These are phyloP conservation scores for Dynastes hyllus DNA, from an alignment of 2,888 invertebrate genomes.

Conservation along the genomic window DNA sequence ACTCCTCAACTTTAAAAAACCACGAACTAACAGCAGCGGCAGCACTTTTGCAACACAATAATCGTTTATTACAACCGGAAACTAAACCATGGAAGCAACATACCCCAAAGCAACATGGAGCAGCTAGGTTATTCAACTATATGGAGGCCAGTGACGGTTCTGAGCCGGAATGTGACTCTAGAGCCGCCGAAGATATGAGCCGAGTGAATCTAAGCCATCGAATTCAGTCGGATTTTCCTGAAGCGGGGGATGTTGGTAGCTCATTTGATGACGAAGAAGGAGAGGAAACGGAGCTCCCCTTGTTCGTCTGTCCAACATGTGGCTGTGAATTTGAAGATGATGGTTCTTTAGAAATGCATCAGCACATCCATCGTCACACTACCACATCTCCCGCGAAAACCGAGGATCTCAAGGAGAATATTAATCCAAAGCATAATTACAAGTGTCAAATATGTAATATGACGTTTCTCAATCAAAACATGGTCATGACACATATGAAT, in stretches of 20 bases:
- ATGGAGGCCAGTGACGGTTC: slow-evolving; percentile 84
- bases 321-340: slow-evolving; percentile 74
- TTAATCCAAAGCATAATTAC: slow-evolving; percentile 69
- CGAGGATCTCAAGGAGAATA: slow-evolving; percentile 69
- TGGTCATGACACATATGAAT: slow-evolving; percentile 72
- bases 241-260: slow-evolving; percentile 75
- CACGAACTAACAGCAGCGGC: slow-evolving; percentile 63
- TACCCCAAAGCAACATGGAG: slow-evolving; percentile 74
- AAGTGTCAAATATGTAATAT: slow-evolving; percentile 71
- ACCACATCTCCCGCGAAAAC: slow-evolving; percentile 72
- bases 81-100: slow-evolving; percentile 66
- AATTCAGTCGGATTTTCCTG: slow-evolving; percentile 77
- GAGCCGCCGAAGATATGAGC: slow-evolving; percentile 68
- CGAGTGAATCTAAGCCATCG: slow-evolving; percentile 66
- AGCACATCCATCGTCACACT: slow-evolving; percentile 70
- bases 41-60: slow-evolving; percentile 67
- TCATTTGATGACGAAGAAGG: slow-evolving; percentile 66
- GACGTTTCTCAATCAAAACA: slow-evolving; percentile 70
- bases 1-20: slow-evolving; percentile 46
- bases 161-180: slow-evolving; percentile 73
- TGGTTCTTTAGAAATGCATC: slow-evolving; percentile 72
- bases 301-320: slow-evolving; percentile 73
- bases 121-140: slow-evolving; percentile 82
- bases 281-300: slow-evolving; percentile 70
- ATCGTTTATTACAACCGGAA: slow-evolving; percentile 66